These are phyloP conservation scores for Clarias batrachus DNA, from an alignment of 2,113 vertebrate genomes.

Conservation along the genomic window DNA sequence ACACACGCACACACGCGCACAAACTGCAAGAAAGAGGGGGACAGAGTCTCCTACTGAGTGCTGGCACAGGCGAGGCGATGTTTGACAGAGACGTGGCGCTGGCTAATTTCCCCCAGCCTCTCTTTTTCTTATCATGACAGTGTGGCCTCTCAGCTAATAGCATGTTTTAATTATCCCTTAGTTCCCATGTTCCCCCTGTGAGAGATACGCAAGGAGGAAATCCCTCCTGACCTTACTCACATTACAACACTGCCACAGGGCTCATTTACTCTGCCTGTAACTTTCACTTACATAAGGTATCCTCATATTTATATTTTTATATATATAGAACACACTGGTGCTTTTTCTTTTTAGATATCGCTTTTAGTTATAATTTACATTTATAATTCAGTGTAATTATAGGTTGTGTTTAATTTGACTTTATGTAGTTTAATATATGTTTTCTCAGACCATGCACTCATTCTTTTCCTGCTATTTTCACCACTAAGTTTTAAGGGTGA, in stretches of 20 bases:
- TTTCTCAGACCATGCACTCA: background rate
- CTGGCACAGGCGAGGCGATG: conserved; percentile 45
- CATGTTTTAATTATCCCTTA: conserved; percentile 60
- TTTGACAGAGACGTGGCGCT: conserved; percentile 52
- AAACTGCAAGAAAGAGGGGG: conserved; percentile 1
- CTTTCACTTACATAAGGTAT: conserved; percentile 27
- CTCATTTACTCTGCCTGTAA: background rate
- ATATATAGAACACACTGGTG: background rate
- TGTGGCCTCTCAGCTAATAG: conserved; percentile 56
- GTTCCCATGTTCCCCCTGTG: conserved; percentile 53
- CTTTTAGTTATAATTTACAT: background rate
- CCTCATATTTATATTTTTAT: background rate
- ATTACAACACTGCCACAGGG: conserved; percentile 35
- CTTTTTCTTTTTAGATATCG: background rate
- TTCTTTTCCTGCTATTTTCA: background rate
- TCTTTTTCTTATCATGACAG: conserved; percentile 57
- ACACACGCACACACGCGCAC: conserved; percentile 11
- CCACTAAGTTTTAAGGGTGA: background rate
- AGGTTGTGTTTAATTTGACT: background rate
- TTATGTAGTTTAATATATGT: background rate
- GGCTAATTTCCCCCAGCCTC: conserved; percentile 57
- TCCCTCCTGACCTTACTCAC: conserved; percentile 48
- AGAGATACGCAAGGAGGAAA: conserved; percentile 51
- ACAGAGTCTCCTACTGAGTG: conserved; percentile 44
- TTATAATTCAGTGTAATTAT: background rate